These are phyloP conservation scores for Periophthalmus modestus DNA, from an alignment of 2,113 vertebrate species.

Conservation along the genomic window DNA sequence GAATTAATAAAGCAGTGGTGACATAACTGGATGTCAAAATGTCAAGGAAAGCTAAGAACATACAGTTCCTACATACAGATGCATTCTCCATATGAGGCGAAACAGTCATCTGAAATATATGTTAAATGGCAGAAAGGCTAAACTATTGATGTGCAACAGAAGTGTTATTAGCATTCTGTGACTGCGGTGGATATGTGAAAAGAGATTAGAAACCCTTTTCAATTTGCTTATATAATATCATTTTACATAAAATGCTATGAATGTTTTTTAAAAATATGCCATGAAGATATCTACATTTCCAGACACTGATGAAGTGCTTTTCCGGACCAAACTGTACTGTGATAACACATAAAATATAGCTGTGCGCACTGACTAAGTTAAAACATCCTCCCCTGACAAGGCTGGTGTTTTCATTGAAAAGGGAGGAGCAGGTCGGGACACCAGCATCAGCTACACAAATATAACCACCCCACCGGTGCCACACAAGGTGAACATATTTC, in stretches of 20 bases:
- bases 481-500: slow-evolving; percentile 1
- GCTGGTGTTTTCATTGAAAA: neutral
- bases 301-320: neutral
- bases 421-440: neutral
- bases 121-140: neutral
- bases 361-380: neutral
- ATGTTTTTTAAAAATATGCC: too few species aligned
- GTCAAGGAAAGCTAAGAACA: slow-evolving; percentile 17
- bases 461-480: neutral
- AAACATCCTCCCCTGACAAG: neutral
- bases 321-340: neutral
- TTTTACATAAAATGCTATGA: neutral
- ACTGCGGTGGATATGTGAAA: neutral
- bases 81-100: neutral
- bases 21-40: slow-evolving; percentile 16
- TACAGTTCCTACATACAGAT: slow-evolving; percentile 4
- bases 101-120: neutral
- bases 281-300: neutral
- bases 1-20: slow-evolving; percentile 20
- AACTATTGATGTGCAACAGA: neutral
- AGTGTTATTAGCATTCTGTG: neutral
- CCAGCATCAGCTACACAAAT: neutral
- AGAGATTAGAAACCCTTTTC: neutral
- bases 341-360: neutral
- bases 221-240: neutral